Evolutionary conservation across 2,888 invertebrate genomes (phyloP).

Genomic region (Microplitis deprimator): DNA sequence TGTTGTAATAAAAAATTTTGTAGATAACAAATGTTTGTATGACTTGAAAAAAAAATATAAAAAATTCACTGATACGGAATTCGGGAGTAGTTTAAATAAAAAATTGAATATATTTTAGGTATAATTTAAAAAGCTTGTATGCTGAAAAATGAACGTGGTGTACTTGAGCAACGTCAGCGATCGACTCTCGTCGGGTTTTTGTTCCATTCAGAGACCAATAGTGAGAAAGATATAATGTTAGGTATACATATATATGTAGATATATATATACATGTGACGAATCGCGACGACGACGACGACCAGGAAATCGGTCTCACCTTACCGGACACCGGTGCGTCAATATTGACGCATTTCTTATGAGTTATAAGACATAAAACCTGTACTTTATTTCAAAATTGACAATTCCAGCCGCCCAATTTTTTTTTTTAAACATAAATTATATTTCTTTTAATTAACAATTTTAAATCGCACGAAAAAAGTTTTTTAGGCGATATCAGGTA

Average conservation of each 20-base stretch:
- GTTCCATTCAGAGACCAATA: constrained; percentile 20
- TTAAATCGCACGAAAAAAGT: no score
- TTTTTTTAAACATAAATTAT: constrained; percentile 3
- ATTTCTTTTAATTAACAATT: not conserved
- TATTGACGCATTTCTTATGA: constrained; percentile 65
- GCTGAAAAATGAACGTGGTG: constrained; percentile 26
- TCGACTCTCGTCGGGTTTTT: constrained; percentile 38
- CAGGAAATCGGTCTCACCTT: constrained; percentile 63
- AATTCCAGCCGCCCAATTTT: not conserved
- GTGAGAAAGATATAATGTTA: constrained; percentile 26
- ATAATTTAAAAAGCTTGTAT: not conserved
- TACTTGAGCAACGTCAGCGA: constrained; percentile 39
- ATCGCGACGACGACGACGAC: constrained; percentile 45
- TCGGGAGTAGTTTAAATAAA: not conserved
- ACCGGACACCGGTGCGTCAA: constrained; percentile 62
- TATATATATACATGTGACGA: constrained; percentile 13
- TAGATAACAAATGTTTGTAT: not conserved
- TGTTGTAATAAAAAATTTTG: not conserved
- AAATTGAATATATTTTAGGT: not conserved
- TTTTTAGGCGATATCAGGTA: no score
- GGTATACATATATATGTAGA: not conserved
- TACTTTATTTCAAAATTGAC: constrained; percentile 17
- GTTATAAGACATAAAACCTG: constrained; percentile 45
- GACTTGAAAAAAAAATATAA: not conserved
- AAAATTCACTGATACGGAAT: not conserved